Evolutionary conservation across 1,140 invertebrate species (phyloP), one percentile per base, ranked within the genome.

Genomic region (Eriosoma lanigerum): DNA sequence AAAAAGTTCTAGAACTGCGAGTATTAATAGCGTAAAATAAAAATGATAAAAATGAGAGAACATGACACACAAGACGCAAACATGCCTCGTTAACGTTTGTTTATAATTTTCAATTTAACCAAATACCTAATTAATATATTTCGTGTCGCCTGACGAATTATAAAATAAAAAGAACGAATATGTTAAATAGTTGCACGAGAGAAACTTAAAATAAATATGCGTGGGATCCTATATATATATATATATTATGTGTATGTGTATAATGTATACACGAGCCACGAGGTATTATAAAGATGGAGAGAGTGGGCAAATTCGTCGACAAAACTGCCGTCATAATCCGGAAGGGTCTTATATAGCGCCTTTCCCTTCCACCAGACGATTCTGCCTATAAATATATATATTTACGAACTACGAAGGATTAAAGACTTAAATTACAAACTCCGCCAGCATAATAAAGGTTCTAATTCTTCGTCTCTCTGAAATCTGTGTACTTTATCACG

Each of bases 401-500:
- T 50, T 32, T 26, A 52, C 54, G 19, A 26, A 76, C 32, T 19
- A 60, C 21, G 56, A 56, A 60, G 75, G 75, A 78, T 78, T 78
- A 78, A 78, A 60, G 75, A 62, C 56, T 78, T 78, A 78, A 78
- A 78, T 78, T 52, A 62, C 75, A 60, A 78, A 60, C 75, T 78
- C 75, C 54, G 56, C 56, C 75, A 29, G 75, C 75, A 78, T 78
- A 62, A 78, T 78, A 78, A 78, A 78, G 32, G 75, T 62, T 78
- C 75, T 78, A 78, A 78, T 78, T 78, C 75, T 60, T 78, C 75
- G 75, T 78, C 72, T 76, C 54, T 62, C 19, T 56, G 38, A 62
- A 78, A 78, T 78, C 75, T 78, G 75, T 78, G 54, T 60, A 78
- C 75, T 78, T 78, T 78, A 78, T 78, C 75, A 78, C 75, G 75